Evolutionary conservation across 2,113 vertebrate genomes (phyloP).

Genomic region (Cranoglanis bouderius): DNA sequence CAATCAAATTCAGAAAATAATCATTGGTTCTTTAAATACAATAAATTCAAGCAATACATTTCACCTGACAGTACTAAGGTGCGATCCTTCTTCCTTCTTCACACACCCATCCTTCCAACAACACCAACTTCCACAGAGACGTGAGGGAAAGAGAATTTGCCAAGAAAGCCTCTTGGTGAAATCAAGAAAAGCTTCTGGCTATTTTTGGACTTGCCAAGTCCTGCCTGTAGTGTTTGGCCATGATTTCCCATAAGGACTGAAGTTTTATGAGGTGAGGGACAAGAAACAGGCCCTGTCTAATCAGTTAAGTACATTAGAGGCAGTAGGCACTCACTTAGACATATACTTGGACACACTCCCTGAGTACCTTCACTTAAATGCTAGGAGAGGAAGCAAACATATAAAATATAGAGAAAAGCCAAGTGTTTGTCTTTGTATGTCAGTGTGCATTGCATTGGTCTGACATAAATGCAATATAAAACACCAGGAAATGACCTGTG

Average conservation of each 20-base stretch:
- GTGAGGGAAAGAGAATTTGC: not conserved
- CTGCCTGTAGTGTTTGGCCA: slow-evolving; percentile 39
- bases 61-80: not conserved
- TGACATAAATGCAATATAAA: slow-evolving; percentile 17
- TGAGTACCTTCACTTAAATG: not conserved
- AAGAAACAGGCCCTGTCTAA: slow-evolving; percentile 49
- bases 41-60: not conserved
- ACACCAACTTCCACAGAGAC: not conserved
- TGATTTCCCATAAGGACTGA: slow-evolving; percentile 52
- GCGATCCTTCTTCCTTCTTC: not conserved
- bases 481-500: not conserved
- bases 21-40: not conserved
- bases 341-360: slow-evolving; percentile 7
- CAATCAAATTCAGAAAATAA: not conserved
- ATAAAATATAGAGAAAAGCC: slow-evolving; percentile 57
- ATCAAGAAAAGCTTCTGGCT: slow-evolving; percentile 35
- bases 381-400: slow-evolving; percentile 53
- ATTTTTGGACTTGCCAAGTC: slow-evolving; percentile 47
- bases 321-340: slow-evolving; percentile 15
- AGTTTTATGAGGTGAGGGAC: slow-evolving; percentile 38
- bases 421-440: slow-evolving; percentile 4
- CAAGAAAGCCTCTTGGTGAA: slow-evolving; percentile 36
- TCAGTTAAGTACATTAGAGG: slow-evolving; percentile 50
- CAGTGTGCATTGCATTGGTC: not conserved
- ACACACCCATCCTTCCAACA: not conserved